Base-by-base conservation (phyloP, 2,888 invertebrate species). In the Drosophila lutescens region DNA sequence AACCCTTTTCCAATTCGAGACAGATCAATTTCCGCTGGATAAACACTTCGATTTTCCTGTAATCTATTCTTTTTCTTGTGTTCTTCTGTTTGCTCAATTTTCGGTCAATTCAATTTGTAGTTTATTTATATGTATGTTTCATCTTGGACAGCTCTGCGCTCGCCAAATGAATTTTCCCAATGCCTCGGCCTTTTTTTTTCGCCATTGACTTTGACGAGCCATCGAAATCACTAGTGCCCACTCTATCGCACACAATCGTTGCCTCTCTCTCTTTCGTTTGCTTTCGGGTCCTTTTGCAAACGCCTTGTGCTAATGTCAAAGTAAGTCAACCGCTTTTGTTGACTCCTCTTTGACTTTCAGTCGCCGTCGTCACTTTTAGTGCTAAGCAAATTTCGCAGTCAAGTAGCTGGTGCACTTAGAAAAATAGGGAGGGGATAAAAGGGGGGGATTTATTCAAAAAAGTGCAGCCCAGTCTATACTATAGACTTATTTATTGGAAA, bases 71-170 rank as follows among this genome's bases (percentile, higher is more conserved):
- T 53, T 53, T 43, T n/a, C 50, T 51, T 58, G 51, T 60, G 56
- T 59, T 36, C 50, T 23, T 66, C 38, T 55, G 36, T 65, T 54
- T 62, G 34, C 23, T 38, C 41, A 57, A 55, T 43, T 44, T 63
- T 32, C 41, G 72, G 67, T 68, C 69, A 74, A 80, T 77, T 78
- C 66, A 65, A 80, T 79, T 77, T 80, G 74, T 67, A 61, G 63
- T 77, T 77, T 70, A 76, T 71, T 65, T 65, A 71, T 57, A 66
- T 54, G 60, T 57, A 66, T 54, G 60, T 62, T 43, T 36, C 40
- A 57, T 38, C 51, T 47, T 30, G 38, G 40, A 46, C 65, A 51
- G 60, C 41, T 40, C 9, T 4, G 13, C 23, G 46, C 15, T n/a
- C 46, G 32, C 4, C 15, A 10, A 58, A 40, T 41, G 20, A 58